Evolutionary conservation across 2,888 invertebrate genomes (phyloP), one percentile per base, ranked within the genome.

Genomic region (Ptycholaimellus sp.): DNA sequence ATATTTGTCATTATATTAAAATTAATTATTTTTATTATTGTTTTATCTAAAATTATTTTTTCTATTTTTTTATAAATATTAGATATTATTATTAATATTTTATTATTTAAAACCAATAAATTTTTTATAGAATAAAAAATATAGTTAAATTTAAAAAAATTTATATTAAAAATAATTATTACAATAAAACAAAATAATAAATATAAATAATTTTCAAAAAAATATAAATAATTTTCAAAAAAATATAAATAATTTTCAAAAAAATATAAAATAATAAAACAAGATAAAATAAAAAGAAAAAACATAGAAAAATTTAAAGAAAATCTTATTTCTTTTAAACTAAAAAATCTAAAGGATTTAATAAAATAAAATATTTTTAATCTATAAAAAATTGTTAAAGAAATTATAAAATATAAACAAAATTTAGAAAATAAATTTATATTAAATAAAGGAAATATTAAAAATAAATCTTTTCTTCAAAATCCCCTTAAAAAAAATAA

Each of bases 211-310:
- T 31, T 36, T 21, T 46, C 36, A 30, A 47, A 45, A 37, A 44
- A 43, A 36, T 42, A 41, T 18, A 46, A 39, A 21, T 42, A 27
- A 40, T 47, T 47, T 22, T 43, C 28, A 27, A 39, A 28, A 30
- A 48, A 39, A 44, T 42, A 47, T 46, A 38, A 42, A 47, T 43
- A 37, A 42, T 35, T 33, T 42, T 39, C 17, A 46, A 36, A 38
- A 42, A 40, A 27, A 43, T 27, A 43, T 40, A 75, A 72, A 38
- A 37, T 30, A 46, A 30, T 20, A 44, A 45, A 23, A 37, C 41
- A 43, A 40, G 44, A 45, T 45, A 46, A 43, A 45, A 44, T n/a
- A 45, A 33, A 44, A 44, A 46, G 16, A 46, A 27, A 42, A 46
- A 47, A 37, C 45, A 43, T 30, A 38, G 37, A 13, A 45, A 45